A percentile compares a stretch with the other conserved stretches of the same genome.
Evolutionary conservation across 1,140 invertebrate species (phyloP).

Genomic region (Diorhabda elongata): DNA sequence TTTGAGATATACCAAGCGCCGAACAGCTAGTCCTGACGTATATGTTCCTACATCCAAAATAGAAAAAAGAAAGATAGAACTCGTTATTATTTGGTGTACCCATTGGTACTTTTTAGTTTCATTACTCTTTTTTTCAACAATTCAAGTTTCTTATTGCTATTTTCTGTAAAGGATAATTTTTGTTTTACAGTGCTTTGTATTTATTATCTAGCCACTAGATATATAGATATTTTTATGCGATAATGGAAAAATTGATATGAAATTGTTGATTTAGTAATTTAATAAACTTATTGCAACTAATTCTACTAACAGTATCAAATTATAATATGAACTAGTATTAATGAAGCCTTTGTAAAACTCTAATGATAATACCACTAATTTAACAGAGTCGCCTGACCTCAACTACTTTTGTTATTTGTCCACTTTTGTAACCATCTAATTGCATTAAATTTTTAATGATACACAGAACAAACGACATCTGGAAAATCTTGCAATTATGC

Average conservation of each 20-base stretch:
- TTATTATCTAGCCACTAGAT: no score
- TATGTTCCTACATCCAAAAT: no score
- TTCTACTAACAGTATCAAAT: not conserved
- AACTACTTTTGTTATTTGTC: slow-evolving; percentile 17
- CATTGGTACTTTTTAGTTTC: no score
- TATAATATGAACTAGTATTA: slow-evolving; percentile 9
- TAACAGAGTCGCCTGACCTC: slow-evolving; percentile 14
- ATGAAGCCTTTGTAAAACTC: slow-evolving; percentile 12
- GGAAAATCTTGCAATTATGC: slow-evolving; percentile 22
- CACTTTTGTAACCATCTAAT: slow-evolving; percentile 7
- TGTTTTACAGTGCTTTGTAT: no score
- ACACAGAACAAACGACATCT: slow-evolving; percentile 16
- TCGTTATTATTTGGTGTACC: no score
- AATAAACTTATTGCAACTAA: slow-evolving; percentile 3
- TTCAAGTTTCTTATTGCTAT: no score
- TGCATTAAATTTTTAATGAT: slow-evolving; percentile 15
- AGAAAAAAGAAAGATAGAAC: no score
- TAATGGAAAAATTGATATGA: not conserved
- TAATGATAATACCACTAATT: slow-evolving; percentile 14
- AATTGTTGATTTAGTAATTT: not conserved
- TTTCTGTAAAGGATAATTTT: no score
- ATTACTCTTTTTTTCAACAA: no score
- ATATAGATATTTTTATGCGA: not conserved
- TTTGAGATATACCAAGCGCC: no score
- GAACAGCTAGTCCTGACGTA: no score